These are phyloP conservation scores for Leptonema lineaticorne DNA, from an alignment of 1,140 invertebrate species.

Conservation along the genomic window DNA sequence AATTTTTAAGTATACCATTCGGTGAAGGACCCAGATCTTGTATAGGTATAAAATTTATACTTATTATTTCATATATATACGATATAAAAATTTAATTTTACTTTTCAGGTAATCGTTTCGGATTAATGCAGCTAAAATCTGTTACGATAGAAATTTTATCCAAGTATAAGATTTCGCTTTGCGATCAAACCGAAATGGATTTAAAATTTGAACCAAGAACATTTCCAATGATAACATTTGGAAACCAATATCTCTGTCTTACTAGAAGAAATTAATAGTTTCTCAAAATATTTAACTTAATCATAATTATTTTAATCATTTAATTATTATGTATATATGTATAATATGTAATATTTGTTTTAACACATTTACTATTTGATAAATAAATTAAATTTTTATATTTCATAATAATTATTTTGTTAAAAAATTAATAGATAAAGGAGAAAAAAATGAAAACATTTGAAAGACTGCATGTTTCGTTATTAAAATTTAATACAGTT, in stretches of 20 bases:
- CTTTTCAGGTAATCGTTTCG: constrained; percentile 47
- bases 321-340: neutral
- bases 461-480: no score
- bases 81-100: neutral
- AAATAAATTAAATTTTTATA: no score
- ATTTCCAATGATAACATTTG: constrained; percentile 15
- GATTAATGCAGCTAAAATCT: constrained; percentile 41
- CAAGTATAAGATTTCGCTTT: constrained; percentile 46
- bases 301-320: no score
- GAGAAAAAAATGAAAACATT: no score
- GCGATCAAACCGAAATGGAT: constrained; percentile 43
- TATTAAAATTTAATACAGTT: neutral
- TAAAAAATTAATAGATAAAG: no score
- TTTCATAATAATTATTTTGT: no score
- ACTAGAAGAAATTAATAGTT: neutral
- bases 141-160: constrained; percentile 48
- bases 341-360: neutral
- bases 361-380: neutral
- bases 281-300: no score
- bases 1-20: constrained; percentile 57
- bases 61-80: no score
- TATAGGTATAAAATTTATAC: constrained; percentile 40
- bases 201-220: constrained; percentile 37
- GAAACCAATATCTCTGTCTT: neutral
- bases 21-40: constrained; percentile 58